Conservation (phyloP, 2,797 vertebrate genomes). For the Hirundo rustica region DNA sequence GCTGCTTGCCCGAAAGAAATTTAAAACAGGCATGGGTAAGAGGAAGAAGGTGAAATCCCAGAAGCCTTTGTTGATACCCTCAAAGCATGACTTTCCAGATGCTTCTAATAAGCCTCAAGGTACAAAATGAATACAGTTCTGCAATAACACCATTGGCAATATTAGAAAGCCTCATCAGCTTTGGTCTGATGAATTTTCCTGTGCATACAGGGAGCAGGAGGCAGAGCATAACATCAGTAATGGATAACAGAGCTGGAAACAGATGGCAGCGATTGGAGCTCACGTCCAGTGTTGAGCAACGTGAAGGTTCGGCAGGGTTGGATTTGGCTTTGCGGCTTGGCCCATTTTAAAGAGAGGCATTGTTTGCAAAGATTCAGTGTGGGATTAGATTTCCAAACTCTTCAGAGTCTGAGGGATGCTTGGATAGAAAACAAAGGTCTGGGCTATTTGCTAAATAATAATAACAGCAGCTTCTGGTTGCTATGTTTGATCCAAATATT, state of each 20-base stretch:
- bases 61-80: not conserved
- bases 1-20: not conserved
- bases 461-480: slow-evolving; percentile 17
- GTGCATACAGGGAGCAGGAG: not conserved
- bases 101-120: not conserved
- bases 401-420: not conserved
- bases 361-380: not conserved
- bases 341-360: not conserved
- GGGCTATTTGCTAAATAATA: slow-evolving; percentile 39
- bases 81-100: not conserved
- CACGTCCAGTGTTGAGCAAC: not conserved
- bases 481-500: slow-evolving; percentile 42
- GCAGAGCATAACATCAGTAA: not conserved
- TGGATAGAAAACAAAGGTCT: slow-evolving; percentile 18
- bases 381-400: slow-evolving; percentile 25
- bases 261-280: not conserved
- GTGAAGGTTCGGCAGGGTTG: not conserved
- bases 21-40: not conserved
- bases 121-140: not conserved
- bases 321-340: not conserved
- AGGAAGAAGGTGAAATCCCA: not conserved
- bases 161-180: not conserved
- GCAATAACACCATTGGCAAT: not conserved
- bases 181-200: slow-evolving; percentile 16
- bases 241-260: not conserved